phyloP scores from a whole-genome alignment of 2,888 invertebrate species.

The Drosophila anceps region DNA sequence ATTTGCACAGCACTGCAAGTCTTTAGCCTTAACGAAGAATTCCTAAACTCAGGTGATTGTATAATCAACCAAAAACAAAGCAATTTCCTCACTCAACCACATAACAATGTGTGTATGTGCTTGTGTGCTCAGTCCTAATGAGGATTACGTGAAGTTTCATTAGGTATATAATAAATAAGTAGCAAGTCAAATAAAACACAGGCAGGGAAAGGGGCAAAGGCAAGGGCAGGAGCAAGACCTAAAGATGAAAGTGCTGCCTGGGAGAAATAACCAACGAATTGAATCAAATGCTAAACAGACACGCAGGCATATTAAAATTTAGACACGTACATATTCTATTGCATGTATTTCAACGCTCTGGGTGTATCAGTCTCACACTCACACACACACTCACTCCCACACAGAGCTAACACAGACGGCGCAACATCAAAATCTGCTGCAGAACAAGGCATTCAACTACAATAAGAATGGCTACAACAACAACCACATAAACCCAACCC shows the following conservation, averaged over 20 bases:
- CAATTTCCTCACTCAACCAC: constrained; percentile 11
- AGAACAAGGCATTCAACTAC: constrained; percentile 30
- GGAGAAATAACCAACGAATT: constrained; percentile 33
- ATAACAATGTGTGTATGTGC: constrained; percentile 23
- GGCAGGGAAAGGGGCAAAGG: constrained; percentile 5
- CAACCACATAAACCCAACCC: constrained; percentile 18
- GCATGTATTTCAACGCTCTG: constrained; percentile 55
- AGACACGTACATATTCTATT: constrained; percentile 79
- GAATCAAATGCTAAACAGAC: constrained; percentile 59
- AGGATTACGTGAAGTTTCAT: constrained; percentile 73
- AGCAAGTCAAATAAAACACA: constrained; percentile 65
- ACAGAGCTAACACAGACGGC: constrained; percentile 32
- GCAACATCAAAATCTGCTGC: constrained; percentile 53
- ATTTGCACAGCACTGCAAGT: not conserved
- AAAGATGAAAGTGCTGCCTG: constrained; percentile 24
- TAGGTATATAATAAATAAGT: constrained; percentile 72
- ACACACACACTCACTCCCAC: constrained; percentile 4
- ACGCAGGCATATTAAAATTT: constrained; percentile 75
- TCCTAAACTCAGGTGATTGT: not conserved
- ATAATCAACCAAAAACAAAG: constrained; percentile 17
- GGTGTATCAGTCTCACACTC: constrained; percentile 5
- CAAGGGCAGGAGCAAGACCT: constrained; percentile 10
- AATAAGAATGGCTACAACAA: constrained; percentile 23
- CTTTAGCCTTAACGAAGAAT: not conserved
- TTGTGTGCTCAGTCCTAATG: constrained; percentile 52